phyloP scores from a whole-genome alignment of 2,797 vertebrate genomes.

The Phalloptychus januarius region DNA sequence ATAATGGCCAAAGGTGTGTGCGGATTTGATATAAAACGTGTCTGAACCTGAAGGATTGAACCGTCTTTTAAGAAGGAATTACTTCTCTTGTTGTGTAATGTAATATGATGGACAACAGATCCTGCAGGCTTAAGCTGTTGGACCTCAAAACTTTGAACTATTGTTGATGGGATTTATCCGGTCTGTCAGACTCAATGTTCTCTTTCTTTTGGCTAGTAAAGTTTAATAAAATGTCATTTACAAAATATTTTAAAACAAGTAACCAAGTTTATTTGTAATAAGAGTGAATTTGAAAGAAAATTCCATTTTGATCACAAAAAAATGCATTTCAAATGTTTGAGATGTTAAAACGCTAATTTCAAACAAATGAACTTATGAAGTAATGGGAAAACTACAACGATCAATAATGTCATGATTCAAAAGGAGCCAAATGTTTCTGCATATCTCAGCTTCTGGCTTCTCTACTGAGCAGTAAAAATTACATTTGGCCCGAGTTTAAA shows the following conservation, averaged over 20 bases:
- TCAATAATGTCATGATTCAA: neutral
- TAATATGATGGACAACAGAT: neutral
- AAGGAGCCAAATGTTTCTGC: neutral
- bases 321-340: neutral
- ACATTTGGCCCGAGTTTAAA: neutral
- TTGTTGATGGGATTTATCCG: neutral
- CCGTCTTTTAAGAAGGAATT: neutral
- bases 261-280: neutral
- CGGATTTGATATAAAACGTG: conserved; percentile 10
- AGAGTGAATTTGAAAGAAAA: neutral
- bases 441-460: neutral
- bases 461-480: neutral
- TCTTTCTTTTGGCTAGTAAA: neutral
- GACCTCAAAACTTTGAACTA: neutral
- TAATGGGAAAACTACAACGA: neutral
- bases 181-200: neutral
- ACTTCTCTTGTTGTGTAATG: neutral
- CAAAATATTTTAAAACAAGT: neutral
- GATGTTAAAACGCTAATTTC: neutral
- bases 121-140: neutral
- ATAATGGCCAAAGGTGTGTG: conserved; percentile 40
- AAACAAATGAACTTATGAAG: neutral
- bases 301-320: neutral
- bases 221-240: neutral
- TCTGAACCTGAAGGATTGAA: conserved; percentile 27